Conservation (phyloP, 1,140 invertebrate species). For the Pogonomyrmex californicus region DNA sequence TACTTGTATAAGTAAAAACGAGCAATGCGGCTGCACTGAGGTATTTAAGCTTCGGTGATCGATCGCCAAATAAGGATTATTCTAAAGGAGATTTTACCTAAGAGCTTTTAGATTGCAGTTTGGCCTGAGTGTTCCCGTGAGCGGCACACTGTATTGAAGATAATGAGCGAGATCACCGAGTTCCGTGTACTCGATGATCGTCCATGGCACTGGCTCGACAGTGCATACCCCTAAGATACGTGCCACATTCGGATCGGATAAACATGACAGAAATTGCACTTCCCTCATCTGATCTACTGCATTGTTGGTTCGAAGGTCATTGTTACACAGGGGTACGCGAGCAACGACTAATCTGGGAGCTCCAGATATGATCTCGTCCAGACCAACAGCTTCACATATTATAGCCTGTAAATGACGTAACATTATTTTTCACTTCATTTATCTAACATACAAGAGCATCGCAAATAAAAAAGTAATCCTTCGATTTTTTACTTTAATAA, state of each 20-base stretch:
- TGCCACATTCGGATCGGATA: conserved; percentile 92
- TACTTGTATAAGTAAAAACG: background rate
- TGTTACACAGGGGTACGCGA: conserved; percentile 81
- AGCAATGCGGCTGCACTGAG: background rate
- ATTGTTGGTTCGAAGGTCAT: conserved; percentile 79
- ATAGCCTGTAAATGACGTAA: conserved; percentile 84
- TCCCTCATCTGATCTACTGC: conserved; percentile 87
- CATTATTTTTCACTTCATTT: background rate
- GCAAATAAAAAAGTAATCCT: background rate
- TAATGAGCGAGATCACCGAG: conserved; percentile 94
- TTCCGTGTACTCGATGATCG: conserved; percentile 93
- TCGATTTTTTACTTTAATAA: background rate
- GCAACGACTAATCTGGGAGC: conserved; percentile 87
- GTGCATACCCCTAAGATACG: conserved; percentile 91
- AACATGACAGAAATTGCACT: conserved; percentile 91
- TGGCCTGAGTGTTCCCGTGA: conserved; percentile 82
- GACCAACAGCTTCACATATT: conserved; percentile 87
- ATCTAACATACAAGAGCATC: background rate
- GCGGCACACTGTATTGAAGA: conserved; percentile 87
- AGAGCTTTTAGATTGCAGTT: conserved; percentile 84
- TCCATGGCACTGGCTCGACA: conserved; percentile 89
- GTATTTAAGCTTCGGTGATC: background rate
- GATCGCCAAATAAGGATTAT: background rate
- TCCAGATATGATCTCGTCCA: conserved; percentile 85
- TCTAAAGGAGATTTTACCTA: conserved; percentile 77